A percentile compares a stretch with the other conserved stretches of the same genome.
Conservation (phyloP, 37 sponge, comb jelly and placozoan genomes). For the Halichondria panicea region DNA sequence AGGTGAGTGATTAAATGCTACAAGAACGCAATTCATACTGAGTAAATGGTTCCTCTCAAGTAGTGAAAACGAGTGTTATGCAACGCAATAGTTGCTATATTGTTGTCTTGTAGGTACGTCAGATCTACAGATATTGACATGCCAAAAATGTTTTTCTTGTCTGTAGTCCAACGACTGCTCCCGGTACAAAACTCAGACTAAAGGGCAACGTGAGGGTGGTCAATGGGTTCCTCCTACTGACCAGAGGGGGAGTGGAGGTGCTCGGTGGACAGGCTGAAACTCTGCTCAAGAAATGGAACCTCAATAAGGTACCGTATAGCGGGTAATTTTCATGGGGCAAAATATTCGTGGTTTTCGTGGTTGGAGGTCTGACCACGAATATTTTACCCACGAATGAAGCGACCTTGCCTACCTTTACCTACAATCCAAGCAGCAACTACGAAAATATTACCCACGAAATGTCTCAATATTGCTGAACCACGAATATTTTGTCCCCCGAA, state of each 20-base stretch:
- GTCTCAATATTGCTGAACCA: no score
- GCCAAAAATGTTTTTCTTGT: neutral
- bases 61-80: neutral
- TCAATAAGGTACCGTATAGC: neutral
- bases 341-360: no score
- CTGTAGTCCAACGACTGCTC: constrained; percentile 42
- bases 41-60: neutral
- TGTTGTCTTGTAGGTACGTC: neutral
- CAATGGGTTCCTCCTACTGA: constrained; percentile 69
- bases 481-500: no score
- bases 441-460: no score
- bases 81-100: neutral
- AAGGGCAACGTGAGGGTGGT: constrained; percentile 19
- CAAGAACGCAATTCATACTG: neutral
- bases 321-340: no score
- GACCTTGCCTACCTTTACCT: no score
- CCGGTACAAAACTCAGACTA: constrained; percentile 78
- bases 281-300: constrained; percentile 60
- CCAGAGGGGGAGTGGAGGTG: constrained; percentile 17
- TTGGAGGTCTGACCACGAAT: no score
- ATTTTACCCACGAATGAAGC: no score
- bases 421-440: no score
- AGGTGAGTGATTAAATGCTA: constrained; percentile 3
- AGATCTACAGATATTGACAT: neutral
- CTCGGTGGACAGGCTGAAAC: constrained; percentile 62